Percentiles rank a stretch among this genome's conserved stretches.
These are phyloP conservation scores for Silurus meridionalis DNA, from an alignment of 2,113 vertebrate species.

Conservation along the genomic window DNA sequence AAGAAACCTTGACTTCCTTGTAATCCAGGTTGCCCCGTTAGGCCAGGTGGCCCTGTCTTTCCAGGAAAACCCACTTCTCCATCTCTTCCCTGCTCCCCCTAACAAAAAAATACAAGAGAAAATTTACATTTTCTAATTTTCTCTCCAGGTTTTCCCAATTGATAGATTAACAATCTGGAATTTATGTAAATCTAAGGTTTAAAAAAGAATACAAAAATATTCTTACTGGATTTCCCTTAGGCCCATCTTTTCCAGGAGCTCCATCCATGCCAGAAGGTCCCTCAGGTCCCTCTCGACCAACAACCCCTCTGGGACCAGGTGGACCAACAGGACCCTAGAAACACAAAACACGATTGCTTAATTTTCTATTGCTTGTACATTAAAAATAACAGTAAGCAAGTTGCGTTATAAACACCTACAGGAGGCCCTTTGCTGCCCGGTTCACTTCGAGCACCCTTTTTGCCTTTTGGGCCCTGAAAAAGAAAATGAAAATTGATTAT, in stretches of 20 bases:
- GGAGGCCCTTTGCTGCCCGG: slow-evolving; percentile 81
- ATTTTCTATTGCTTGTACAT: neutral
- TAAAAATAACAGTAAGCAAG: neutral
- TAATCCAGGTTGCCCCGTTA: slow-evolving; percentile 80
- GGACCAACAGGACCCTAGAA: slow-evolving; percentile 84
- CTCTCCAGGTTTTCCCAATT: neutral
- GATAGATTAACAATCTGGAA: neutral
- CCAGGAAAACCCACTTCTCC: slow-evolving; percentile 80
- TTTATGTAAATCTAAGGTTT: neutral
- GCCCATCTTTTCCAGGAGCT: slow-evolving; percentile 79
- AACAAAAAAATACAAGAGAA: slow-evolving; percentile 21
- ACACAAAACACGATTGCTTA: neutral
- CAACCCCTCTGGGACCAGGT: slow-evolving; percentile 83
- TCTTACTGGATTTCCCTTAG: slow-evolving; percentile 78
- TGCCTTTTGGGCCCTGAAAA: slow-evolving; percentile 88
- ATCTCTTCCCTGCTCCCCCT: slow-evolving; percentile 93
- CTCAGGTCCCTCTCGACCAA: slow-evolving; percentile 87
- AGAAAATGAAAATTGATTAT: neutral
- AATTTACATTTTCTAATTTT: neutral
- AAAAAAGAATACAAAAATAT: neutral
- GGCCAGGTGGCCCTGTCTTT: slow-evolving; percentile 79
- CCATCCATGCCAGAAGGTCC: slow-evolving; percentile 82
- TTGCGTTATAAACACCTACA: slow-evolving; percentile 70
- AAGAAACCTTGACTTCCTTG: slow-evolving; percentile 88
- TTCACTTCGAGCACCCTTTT: slow-evolving; percentile 75